Evolutionary conservation across 2,797 vertebrate genomes (phyloP), one percentile per base, ranked within the genome.

Genomic region (Ambastaia sidthimunki): DNA sequence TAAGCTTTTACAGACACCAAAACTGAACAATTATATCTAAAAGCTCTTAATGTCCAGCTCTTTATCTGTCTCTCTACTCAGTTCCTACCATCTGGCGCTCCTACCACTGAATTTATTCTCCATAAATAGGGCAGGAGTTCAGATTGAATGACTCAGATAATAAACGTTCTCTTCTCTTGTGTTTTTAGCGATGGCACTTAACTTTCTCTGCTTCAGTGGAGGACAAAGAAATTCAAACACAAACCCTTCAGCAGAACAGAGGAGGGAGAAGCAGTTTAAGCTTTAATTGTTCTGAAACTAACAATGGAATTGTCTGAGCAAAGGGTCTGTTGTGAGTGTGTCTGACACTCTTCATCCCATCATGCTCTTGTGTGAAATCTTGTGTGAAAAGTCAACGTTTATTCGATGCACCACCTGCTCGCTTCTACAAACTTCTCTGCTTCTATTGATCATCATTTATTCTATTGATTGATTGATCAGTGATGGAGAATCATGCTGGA

Each of bases 1-100:
- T 48, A 67, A 80, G 78, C 78, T 80, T 80, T 73, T 80, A 73
- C 18, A 73, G 70, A 47, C 78, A 73, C 69, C 70, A 21, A 57
- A 80, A 80, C 50, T 11, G 50, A 73, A 73, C 78, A 72, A 80
- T 80, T 73, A 65, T 80, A 73, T 47, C 48, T 80, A 73, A 80
- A 80, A 80, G 78, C 78, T 71, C 68, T 78, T 63, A n/a, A 28
- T 71, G 57, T 52, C 15, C 31, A 71, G 57, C 57, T 71, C 57
- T 84, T 86, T 86, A 86, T 86, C 88, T 87, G 80, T 78, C 78
- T 87, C 82, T 85, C 83, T 80, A 76, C 86, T 87, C 82, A 82
- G 79, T 87, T 88, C 74, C 88, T 78, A 69, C 80, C 47, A 68
- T 79, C 65, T 72, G 44, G 54, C 34, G 28, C 44, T 82, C 70